Conservation (phyloP, 1,140 invertebrate species). For the Drosophila sulfurigaster region DNA sequence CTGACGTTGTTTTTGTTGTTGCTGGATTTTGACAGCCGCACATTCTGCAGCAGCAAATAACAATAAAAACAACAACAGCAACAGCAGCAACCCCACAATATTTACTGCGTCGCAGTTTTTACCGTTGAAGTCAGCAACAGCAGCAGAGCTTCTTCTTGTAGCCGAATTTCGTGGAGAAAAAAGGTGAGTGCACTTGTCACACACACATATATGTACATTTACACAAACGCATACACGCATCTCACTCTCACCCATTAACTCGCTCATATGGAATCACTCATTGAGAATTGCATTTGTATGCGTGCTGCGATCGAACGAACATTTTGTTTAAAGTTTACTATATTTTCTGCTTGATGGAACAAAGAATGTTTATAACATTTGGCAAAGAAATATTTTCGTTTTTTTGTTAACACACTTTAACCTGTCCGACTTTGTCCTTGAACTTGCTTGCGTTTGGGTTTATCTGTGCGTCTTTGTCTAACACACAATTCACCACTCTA, state of each 20-base stretch:
- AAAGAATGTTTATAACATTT: slow-evolving; percentile 74
- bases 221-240: slow-evolving; percentile 15
- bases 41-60: slow-evolving; percentile 39
- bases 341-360: slow-evolving; percentile 41
- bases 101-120: slow-evolving; percentile 77
- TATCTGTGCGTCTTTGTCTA: slow-evolving; percentile 52
- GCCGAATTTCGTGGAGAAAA: slow-evolving; percentile 48
- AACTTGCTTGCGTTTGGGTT: slow-evolving; percentile 32
- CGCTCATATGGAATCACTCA: slow-evolving; percentile 39
- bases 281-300: slow-evolving; percentile 52
- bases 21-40: slow-evolving; percentile 33
- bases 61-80: slow-evolving; percentile 18
- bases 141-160: slow-evolving; percentile 45
- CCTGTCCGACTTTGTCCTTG: slow-evolving; percentile 37
- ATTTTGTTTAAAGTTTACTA: slow-evolving; percentile 34
- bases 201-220: not conserved
- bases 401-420: slow-evolving; percentile 16
- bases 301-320: slow-evolving; percentile 42
- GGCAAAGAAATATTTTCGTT: not conserved
- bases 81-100: slow-evolving; percentile 32
- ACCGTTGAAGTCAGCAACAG: slow-evolving; percentile 64
- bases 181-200: slow-evolving; percentile 74
- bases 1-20: slow-evolving; percentile 24
- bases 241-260: slow-evolving; percentile 39
- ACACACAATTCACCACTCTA: slow-evolving; percentile 7